Conservation (phyloP, 2,797 vertebrate genomes). For the Falco cherrug region DNA sequence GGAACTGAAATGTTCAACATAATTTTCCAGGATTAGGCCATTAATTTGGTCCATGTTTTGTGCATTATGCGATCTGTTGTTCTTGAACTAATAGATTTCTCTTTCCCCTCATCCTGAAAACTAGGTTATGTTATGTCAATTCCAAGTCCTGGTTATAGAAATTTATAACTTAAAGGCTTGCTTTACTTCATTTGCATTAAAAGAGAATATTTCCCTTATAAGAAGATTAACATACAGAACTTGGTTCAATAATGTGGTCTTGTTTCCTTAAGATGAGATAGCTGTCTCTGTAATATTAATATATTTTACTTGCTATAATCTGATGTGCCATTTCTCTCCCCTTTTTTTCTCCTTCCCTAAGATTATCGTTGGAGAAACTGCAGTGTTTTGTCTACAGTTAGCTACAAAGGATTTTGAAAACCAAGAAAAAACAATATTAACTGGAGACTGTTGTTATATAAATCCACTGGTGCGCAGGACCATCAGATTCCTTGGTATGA, state of each 20-base stretch:
- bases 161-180: background rate
- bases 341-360: slow-evolving; percentile 68
- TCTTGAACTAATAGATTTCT: background rate
- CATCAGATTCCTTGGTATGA: slow-evolving; percentile 95
- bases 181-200: no score
- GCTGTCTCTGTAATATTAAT: background rate
- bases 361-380: slow-evolving; percentile 95
- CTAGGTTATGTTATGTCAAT: background rate
- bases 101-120: background rate
- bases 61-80: background rate
- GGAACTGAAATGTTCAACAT: background rate
- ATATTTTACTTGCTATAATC: slow-evolving; percentile 40
- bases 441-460: slow-evolving; percentile 98
- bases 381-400: slow-evolving; percentile 96
- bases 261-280: background rate
- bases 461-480: slow-evolving; percentile 95
- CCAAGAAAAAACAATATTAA: slow-evolving; percentile 94
- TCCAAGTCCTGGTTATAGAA: background rate
- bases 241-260: background rate
- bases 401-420: slow-evolving; percentile 96
- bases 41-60: background rate
- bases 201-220: background rate
- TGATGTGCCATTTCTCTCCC: slow-evolving; percentile 60
- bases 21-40: background rate
- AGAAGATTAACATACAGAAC: background rate